Base-by-base conservation (phyloP, 2,113 vertebrate species). In the Plotosus lineatus region DNA sequence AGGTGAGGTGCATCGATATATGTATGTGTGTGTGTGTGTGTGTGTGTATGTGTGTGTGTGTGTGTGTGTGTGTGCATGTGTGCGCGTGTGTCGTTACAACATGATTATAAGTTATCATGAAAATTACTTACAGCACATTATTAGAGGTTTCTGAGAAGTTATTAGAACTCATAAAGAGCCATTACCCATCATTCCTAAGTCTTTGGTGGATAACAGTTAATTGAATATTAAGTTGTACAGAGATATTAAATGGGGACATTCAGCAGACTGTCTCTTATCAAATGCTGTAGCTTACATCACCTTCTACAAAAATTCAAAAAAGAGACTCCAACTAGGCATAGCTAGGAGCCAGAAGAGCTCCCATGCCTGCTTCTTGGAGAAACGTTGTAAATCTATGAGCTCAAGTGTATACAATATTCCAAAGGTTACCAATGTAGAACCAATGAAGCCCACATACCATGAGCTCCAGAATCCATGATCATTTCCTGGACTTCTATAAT, bases 1-100 rank as follows among this genome's bases (percentile, higher is more conserved):
- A 93, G 93, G 94, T 95, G 84, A 89, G 78, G 73, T 4, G 56
- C 50, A 19, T 71, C 28, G 3, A 65, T 80, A 79, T 65, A 60
- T 75, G 40, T 46, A 40, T 31, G 15, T 3, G 1, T 69, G 14
- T 56, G 23, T 75, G n/a, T 42, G 15, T 50, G 6, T 74, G 53
- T 61, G 19, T 33, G 51, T 60, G 55, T 36, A 17, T 23, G 31
- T 36, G 28, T 8, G 53, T 10, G 8, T 56, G 12, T 51, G 12
- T 51, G 50, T 12, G 55, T 28, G 55, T 28, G 56, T 61, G 60
- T 61, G 0, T 11, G 26, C 26, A 36, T 36, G 12, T 12, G 44
- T 46, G 12, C 31, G 8, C 38, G 17, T 38, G 4, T 53, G 17
- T 21, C 21, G 6, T 53, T 21, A 19, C 19, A 6, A 21, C 51